Conservation (phyloP, 2,113 vertebrate genomes). For the Mola mola region DNA sequence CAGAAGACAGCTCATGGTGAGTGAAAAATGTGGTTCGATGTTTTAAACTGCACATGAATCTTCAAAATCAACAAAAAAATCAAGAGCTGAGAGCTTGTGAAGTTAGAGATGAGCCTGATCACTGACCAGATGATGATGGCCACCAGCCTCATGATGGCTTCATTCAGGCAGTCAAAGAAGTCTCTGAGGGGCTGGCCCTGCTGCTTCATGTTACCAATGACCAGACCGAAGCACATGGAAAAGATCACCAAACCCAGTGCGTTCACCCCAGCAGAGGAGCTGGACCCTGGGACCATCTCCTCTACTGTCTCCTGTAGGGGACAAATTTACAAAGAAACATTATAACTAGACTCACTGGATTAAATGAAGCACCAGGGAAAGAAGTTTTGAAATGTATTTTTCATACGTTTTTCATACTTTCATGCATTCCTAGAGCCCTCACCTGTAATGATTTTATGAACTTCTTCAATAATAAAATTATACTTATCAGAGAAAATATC, state of each 20-base stretch:
- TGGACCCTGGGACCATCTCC: conserved; percentile 87
- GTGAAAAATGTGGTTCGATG: too few species aligned
- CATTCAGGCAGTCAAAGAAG: conserved; percentile 96
- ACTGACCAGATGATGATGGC: conserved; percentile 97
- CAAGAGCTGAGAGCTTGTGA: neutral
- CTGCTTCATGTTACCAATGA: conserved; percentile 96
- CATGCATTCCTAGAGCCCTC: too few species aligned
- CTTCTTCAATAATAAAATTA: too few species aligned
- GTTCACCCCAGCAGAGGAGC: conserved; percentile 91
- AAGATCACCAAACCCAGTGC: conserved; percentile 95
- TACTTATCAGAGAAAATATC: too few species aligned
- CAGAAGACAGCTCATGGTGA: too few species aligned
- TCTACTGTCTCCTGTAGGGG: conserved; percentile 81
- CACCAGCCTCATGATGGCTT: conserved; percentile 97
- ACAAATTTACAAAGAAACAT: neutral
- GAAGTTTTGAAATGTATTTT: too few species aligned
- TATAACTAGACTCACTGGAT: too few species aligned
- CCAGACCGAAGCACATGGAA: conserved; percentile 94
- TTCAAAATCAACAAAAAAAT: too few species aligned
- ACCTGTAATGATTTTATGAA: too few species aligned
- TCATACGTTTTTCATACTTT: too few species aligned
- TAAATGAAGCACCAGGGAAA: too few species aligned
- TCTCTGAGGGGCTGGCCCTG: conserved; percentile 91
- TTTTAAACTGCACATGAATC: too few species aligned
- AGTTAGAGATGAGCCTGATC: neutral